These are phyloP conservation scores for Harpegnathos saltator DNA, from an alignment of 1,140 invertebrate genomes.

Conservation along the genomic window DNA sequence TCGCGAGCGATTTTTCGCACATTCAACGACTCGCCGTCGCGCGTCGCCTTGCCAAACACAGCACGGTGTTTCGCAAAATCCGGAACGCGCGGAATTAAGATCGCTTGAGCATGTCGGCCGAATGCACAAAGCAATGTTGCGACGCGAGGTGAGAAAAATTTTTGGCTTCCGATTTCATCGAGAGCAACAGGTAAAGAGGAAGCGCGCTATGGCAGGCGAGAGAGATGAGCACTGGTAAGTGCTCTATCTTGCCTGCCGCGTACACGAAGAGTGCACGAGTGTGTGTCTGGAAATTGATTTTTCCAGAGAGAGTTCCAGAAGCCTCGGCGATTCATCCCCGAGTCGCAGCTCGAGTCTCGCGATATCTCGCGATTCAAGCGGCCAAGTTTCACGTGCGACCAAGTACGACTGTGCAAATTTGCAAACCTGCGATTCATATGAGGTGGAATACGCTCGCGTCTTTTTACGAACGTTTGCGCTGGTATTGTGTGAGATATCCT, in stretches of 20 bases:
- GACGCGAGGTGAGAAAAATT: constrained; percentile 15
- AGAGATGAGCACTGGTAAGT: constrained; percentile 33
- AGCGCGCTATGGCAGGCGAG: constrained; percentile 29
- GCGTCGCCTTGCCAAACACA: neutral
- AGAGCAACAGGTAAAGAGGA: constrained; percentile 57
- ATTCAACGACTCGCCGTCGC: neutral
- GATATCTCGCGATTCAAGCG: neutral
- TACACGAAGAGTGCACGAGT: neutral
- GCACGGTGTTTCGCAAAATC: neutral
- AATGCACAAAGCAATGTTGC: constrained; percentile 17
- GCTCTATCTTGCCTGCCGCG: constrained; percentile 35
- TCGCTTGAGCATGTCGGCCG: neutral
- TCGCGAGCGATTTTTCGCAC: neutral
- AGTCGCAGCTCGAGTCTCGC: neutral
- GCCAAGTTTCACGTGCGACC: neutral
- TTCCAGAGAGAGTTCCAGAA: constrained; percentile 18
- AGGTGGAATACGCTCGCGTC: neutral
- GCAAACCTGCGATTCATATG: neutral
- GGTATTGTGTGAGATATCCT: too few species aligned
- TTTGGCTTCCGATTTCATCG: constrained; percentile 55
- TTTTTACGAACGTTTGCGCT: neutral
- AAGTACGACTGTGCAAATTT: neutral
- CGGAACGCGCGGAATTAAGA: neutral
- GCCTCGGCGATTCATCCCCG: constrained; percentile 10
- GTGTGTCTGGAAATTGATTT: constrained; percentile 49